Base-by-base conservation (phyloP, 2,797 vertebrate genomes). In the Podargus strigoides region DNA sequence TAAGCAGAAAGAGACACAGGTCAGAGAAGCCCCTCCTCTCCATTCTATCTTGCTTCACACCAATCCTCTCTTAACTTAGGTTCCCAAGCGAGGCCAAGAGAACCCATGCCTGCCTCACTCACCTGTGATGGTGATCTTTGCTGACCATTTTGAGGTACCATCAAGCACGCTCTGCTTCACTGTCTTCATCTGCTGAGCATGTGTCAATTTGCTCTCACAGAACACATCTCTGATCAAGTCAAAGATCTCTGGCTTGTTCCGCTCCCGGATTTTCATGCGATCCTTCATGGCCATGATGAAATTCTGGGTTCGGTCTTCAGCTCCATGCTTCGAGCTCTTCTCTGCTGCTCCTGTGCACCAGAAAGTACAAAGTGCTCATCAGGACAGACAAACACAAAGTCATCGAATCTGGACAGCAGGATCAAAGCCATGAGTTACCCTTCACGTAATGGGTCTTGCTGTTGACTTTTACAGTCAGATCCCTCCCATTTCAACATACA, bases 281-380 rank as follows among this genome's bases (percentile, higher is more conserved):
- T 99, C 99, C 96, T 99, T 99, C 99, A 99, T 99, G 75, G 99
- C 99, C 99, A 99, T 99, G 97, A 99, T 99, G 89, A 99, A 99
- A 93, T 99, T 99, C 96, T 99, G 99, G 7, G 99, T 99, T 26
- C 99, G 97, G 91, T 99, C 99, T 96, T 99, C 99, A 2, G 99
- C 99, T 89, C 99, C 99, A 64, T 99, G 99, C 92, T 99, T 99
- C 0, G 97, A 99, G 96, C 99, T 99, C 97, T 99, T 99, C 97
- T 99, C 99, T 0, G 99, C 99, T 69, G 99, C 99, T 55, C 99
- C 99, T 99, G 93, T 36, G 59, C 16, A 78, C 14, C 78, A 90
- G 27, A 62, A 76, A 72, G 67, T 11, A 88, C 14, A 72, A 34
- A 85, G 52, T 2, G n/a, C 4, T 70, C 36, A 55, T 63, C 32